Percentiles rank a stretch among this genome's conserved stretches.
Conservation (phyloP, 2,113 vertebrate genomes). For the Zosterops borbonicus region DNA sequence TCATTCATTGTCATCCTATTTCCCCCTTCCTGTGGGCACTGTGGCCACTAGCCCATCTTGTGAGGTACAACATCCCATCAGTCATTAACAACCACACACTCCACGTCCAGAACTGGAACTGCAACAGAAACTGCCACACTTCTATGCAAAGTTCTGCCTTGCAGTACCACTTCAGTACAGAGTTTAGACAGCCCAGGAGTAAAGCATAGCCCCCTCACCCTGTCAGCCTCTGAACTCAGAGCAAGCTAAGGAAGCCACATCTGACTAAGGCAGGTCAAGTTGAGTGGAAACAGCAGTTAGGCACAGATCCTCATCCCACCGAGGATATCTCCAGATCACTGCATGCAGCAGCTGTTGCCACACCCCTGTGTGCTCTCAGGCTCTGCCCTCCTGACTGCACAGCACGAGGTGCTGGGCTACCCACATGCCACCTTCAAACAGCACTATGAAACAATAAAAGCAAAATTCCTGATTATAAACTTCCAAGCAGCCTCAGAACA, state of each 20-base stretch:
- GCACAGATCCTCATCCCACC: not conserved
- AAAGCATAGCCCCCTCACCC: rapidly evolving
- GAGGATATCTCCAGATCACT: not conserved
- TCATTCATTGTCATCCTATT: not conserved
- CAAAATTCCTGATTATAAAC: not conserved
- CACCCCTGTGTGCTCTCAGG: rapidly evolving
- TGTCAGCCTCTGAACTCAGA: not conserved
- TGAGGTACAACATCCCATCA: not conserved
- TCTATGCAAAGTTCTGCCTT: not conserved
- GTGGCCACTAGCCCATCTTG: no score
- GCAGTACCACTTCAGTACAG: rapidly evolving
- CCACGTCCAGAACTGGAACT: not conserved
- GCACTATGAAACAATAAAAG: not conserved
- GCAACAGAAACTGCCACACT: not conserved
- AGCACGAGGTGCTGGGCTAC: not conserved
- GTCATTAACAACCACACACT: not conserved
- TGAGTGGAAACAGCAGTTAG: not conserved
- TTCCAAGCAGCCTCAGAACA: not conserved
- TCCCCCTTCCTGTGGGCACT: not conserved
- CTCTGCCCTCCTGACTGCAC: not conserved
- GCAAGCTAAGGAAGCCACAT: not conserved
- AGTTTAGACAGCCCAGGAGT: not conserved
- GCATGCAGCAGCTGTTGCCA: not conserved
- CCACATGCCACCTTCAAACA: not conserved
- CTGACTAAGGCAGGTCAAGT: not conserved